A percentile compares a stretch with the other conserved stretches of the same genome.
Conservation (phyloP, 2,113 vertebrate genomes). For the Lepus timidus region DNA sequence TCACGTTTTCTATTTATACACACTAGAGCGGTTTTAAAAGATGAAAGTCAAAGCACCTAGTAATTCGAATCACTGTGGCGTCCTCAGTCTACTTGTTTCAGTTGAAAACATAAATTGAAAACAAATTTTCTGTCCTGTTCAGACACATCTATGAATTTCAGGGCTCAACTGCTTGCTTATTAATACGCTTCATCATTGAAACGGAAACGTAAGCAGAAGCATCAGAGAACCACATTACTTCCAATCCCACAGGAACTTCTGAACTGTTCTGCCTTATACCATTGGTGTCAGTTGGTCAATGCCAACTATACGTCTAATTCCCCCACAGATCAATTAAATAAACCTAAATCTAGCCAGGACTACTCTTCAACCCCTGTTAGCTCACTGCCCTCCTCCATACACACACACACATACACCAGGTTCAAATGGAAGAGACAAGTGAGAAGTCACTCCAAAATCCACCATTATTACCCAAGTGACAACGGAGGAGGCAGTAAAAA, state of each 20-base stretch:
- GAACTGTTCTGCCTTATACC: not conserved
- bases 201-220: not conserved
- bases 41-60: constrained; percentile 46
- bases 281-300: not conserved
- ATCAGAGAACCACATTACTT: not conserved
- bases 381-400: not conserved
- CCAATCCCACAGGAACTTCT: not conserved
- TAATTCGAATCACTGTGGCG: constrained; percentile 40
- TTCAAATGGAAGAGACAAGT: not conserved
- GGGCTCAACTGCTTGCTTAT: constrained; percentile 40
- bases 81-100: constrained; percentile 39
- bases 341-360: not conserved
- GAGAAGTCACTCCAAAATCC: not conserved
- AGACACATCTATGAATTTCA: constrained; percentile 62
- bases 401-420: not conserved
- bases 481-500: not conserved
- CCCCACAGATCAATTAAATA: not conserved
- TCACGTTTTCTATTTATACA: not conserved
- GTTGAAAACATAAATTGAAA: constrained; percentile 74
- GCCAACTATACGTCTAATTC: not conserved
- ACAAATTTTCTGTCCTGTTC: constrained; percentile 48
- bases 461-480: not conserved
- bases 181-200: constrained; percentile 60
- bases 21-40: not conserved
- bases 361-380: not conserved